phyloP scores from a whole-genome alignment of 2,113 vertebrate species.

The Triplophysa tibetana region DNA sequence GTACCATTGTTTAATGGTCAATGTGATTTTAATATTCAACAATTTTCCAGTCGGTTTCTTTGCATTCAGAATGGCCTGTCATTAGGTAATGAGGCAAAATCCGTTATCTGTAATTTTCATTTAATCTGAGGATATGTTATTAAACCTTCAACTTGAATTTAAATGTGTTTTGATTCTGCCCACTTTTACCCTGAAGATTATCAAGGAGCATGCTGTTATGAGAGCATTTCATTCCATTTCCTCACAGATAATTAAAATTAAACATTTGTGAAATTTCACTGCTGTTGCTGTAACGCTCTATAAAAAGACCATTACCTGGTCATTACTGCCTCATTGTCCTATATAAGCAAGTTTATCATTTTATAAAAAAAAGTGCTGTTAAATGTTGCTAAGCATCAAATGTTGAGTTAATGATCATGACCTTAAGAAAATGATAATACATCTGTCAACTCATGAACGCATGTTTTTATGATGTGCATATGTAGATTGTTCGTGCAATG shows the following conservation, averaged over 20 bases:
- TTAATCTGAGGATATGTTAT: background rate
- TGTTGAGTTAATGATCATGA: background rate
- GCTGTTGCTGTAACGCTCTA: background rate
- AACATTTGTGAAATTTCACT: conserved; percentile 1
- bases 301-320: background rate
- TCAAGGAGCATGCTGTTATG: background rate
- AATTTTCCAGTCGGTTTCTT: background rate
- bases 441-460: background rate
- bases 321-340: background rate
- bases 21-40: background rate
- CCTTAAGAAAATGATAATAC: background rate
- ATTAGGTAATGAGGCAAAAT: background rate
- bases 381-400: background rate
- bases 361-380: background rate
- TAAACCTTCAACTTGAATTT: background rate
- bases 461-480: background rate
- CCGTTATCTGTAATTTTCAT: background rate
- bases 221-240: background rate
- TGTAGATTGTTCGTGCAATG: background rate
- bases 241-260: background rate
- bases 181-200: background rate
- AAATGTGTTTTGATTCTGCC: background rate
- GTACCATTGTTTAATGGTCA: background rate
- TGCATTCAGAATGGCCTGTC: background rate
- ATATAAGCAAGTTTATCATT: background rate